Evolutionary conservation across 2,888 invertebrate genomes (phyloP).

Genomic region (Callyntrura guangdongensis): DNA sequence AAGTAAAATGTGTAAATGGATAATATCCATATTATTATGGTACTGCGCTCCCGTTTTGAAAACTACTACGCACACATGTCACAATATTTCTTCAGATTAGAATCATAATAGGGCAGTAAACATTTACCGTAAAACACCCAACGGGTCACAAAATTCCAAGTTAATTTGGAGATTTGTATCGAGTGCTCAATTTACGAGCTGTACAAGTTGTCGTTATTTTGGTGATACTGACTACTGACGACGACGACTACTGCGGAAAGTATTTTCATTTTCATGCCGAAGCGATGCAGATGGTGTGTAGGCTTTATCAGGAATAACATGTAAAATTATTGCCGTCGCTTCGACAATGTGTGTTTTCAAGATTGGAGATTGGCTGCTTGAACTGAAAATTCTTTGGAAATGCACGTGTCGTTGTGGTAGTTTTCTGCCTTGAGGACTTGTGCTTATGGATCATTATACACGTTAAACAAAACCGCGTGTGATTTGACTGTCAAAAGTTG

Average conservation of each 20-base stretch:
- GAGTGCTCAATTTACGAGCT: conserved; percentile 58
- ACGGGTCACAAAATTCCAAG: conserved; percentile 58
- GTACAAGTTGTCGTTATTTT: conserved; percentile 20
- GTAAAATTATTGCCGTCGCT: not conserved
- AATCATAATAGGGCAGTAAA: conserved; percentile 54
- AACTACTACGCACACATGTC: conserved; percentile 6
- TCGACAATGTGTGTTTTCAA: not conserved
- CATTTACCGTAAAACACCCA: conserved; percentile 41
- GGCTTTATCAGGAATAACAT: not conserved
- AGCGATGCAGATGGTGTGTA: not conserved
- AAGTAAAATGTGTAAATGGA: too few relatives aligned
- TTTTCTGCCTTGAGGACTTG: too few relatives aligned
- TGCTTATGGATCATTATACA: too few relatives aligned
- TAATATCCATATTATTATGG: not conserved
- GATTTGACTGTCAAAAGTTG: not conserved
- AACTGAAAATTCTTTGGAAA: too few relatives aligned
- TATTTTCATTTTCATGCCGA: not conserved
- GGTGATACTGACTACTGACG: not conserved
- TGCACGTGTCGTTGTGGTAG: too few relatives aligned
- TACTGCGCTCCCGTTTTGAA: not conserved
- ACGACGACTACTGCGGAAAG: not conserved
- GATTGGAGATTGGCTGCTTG: too few relatives aligned
- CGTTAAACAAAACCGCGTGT: too few relatives aligned
- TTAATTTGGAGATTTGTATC: conserved; percentile 66
- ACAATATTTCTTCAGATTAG: conserved; percentile 49